phyloP scores from a whole-genome alignment of 2,888 invertebrate genomes.

The Chrysolina oricalcia region DNA sequence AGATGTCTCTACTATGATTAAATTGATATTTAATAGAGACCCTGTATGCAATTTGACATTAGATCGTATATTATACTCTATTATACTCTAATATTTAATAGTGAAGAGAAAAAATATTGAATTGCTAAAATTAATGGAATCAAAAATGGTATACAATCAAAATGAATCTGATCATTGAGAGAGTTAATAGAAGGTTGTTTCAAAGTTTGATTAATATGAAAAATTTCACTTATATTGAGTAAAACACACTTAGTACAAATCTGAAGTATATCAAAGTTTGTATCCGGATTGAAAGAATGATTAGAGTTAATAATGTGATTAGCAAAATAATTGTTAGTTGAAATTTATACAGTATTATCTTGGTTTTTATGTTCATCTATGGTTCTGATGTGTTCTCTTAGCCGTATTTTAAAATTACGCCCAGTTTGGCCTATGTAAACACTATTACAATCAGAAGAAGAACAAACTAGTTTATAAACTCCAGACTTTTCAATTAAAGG shows the following conservation, averaged over 20 bases:
- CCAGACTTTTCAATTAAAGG: background rate
- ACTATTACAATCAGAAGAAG: background rate
- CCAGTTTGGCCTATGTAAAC: background rate
- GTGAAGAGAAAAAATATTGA: no score
- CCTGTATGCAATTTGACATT: no score
- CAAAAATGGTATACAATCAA: no score
- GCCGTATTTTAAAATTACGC: background rate
- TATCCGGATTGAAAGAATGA: background rate
- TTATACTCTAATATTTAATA: no score
- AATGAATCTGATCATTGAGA: background rate
- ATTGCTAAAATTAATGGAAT: no score
- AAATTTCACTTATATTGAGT: background rate
- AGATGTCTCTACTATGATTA: no score
- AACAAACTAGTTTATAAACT: background rate
- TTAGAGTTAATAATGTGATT: background rate
- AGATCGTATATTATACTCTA: no score
- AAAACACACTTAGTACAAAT: no score
- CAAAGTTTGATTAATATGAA: background rate
- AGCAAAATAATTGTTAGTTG: background rate
- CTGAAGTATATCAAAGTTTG: background rate
- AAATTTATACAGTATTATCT: background rate
- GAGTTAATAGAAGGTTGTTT: background rate
- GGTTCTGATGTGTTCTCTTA: background rate
- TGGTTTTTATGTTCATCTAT: background rate
- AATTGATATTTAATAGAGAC: no score